Percentiles rank a stretch among this genome's conserved stretches.
Conservation (phyloP, 2,113 vertebrate genomes). For the Pseudopodoces humilis region DNA sequence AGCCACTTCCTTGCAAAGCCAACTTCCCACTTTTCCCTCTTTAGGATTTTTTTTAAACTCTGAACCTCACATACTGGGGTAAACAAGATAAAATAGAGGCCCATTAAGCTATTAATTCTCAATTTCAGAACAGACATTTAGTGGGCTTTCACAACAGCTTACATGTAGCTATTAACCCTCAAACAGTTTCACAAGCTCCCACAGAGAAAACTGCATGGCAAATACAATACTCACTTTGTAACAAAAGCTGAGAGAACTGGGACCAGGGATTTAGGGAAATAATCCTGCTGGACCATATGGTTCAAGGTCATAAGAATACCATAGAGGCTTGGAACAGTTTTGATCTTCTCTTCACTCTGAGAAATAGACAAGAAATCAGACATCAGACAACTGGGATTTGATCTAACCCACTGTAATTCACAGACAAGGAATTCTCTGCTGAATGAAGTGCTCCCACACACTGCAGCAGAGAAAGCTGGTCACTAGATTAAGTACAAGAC, state of each 20-base stretch:
- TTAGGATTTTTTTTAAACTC: background rate
- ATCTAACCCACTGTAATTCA: background rate
- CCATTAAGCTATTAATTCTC: background rate
- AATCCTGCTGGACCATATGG: conserved; percentile 91
- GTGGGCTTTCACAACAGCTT: background rate
- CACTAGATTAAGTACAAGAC: background rate
- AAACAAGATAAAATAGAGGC: background rate
- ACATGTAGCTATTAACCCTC: background rate
- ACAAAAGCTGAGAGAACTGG: conserved; percentile 88
- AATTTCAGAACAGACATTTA: background rate
- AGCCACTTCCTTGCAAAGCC: background rate
- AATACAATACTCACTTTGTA: conserved; percentile 85
- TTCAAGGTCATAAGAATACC: conserved; percentile 90
- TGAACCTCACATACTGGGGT: background rate
- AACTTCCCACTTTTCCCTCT: background rate
- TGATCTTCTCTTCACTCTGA: conserved; percentile 94
- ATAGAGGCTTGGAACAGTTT: conserved; percentile 83
- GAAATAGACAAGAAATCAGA: background rate
- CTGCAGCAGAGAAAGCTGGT: background rate
- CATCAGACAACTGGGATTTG: background rate
- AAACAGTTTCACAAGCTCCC: background rate
- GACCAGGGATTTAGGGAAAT: conserved; percentile 87
- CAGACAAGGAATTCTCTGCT: background rate
- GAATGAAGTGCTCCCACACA: background rate
- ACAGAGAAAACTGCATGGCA: background rate